Evolutionary conservation across 2,113 vertebrate species (phyloP).

Genomic region (Callipepla squamata): DNA sequence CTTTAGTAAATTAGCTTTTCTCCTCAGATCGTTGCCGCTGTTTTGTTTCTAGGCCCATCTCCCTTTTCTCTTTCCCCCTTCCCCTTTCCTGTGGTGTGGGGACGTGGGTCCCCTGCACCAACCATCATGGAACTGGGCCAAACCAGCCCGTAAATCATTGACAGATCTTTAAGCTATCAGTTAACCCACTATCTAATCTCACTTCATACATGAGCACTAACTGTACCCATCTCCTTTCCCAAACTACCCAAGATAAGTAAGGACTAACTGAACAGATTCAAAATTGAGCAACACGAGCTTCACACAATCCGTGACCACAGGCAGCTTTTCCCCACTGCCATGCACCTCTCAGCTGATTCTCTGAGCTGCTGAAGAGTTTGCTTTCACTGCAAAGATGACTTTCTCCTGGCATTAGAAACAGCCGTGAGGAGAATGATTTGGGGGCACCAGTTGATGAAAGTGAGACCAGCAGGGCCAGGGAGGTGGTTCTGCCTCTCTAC

Average conservation of each 20-base stretch:
- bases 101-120: too few relatives aligned
- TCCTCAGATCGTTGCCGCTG: too few relatives aligned
- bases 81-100: too few relatives aligned
- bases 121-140: too few relatives aligned
- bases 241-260: not conserved
- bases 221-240: not conserved
- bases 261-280: not conserved
- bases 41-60: too few relatives aligned
- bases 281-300: not conserved
- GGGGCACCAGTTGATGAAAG: too few relatives aligned
- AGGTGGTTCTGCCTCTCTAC: too few relatives aligned
- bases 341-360: not conserved
- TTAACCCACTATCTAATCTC: not conserved
- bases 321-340: not conserved
- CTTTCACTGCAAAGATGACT: not conserved
- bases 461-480: too few relatives aligned
- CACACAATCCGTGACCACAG: not conserved
- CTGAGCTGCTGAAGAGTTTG: fast-evolving
- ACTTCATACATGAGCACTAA: not conserved
- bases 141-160: too few relatives aligned
- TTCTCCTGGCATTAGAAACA: not conserved
- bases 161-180: not conserved
- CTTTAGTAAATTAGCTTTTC: too few relatives aligned
- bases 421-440: too few relatives aligned
- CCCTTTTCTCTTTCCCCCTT: too few relatives aligned